phyloP scores from a whole-genome alignment of 2,113 vertebrate species.

The Platysternon megacephalum region DNA sequence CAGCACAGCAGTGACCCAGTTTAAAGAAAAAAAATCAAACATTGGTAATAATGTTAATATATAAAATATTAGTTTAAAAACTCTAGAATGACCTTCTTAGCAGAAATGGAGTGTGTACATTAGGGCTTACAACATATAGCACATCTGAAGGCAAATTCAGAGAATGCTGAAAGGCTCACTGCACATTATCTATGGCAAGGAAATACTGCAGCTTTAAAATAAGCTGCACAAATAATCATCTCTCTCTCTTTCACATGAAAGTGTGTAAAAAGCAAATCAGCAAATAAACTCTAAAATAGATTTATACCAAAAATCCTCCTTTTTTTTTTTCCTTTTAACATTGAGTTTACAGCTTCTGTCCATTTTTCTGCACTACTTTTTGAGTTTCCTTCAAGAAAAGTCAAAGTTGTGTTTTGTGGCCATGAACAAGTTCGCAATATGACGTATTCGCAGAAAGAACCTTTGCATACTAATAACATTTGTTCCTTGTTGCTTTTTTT shows the following conservation, averaged over 20 bases:
- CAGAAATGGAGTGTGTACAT: conserved; percentile 69
- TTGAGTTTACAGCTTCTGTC: conserved; percentile 78
- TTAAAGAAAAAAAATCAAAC: conserved; percentile 69
- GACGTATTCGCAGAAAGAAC: conserved; percentile 71
- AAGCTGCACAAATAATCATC: conserved; percentile 86
- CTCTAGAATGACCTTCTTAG: conserved; percentile 78
- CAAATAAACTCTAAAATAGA: conserved; percentile 88
- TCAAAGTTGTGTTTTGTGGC: conserved; percentile 56
- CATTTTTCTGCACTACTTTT: conserved; percentile 69
- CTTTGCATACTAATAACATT: conserved; percentile 59
- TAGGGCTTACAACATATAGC: conserved; percentile 58
- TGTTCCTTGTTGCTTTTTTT: conserved; percentile 63
- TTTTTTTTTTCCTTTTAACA: conserved; percentile 78
- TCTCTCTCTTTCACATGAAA: conserved; percentile 85
- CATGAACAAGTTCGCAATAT: conserved; percentile 55
- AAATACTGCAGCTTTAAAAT: conserved; percentile 95
- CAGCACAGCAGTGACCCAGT: conserved; percentile 71
- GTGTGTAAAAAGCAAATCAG: conserved; percentile 86
- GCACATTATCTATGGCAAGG: conserved; percentile 88
- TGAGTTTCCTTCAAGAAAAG: conserved; percentile 69
- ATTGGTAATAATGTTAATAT: conserved; percentile 79
- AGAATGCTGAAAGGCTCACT: conserved; percentile 86
- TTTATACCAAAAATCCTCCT: conserved; percentile 82
- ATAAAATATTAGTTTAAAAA: conserved; percentile 85
- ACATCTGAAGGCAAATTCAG: conserved; percentile 74